Evolutionary conservation across 2,888 invertebrate species (phyloP).

Genomic region (Branchellion lobata): DNA sequence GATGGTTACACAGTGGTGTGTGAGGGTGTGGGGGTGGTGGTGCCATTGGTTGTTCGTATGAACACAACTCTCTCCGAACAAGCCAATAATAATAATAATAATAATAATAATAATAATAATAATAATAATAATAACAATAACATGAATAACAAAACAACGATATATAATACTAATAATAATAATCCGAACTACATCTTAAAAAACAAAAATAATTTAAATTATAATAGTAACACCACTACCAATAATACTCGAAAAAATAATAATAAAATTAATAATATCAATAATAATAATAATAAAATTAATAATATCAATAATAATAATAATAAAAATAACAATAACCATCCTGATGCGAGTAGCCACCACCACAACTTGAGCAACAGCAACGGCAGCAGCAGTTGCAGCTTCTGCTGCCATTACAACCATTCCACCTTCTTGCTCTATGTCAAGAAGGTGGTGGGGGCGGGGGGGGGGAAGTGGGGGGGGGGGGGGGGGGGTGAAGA

Average conservation of each 20-base stretch:
- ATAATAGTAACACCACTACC: too few relatives aligned
- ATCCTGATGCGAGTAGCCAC: not conserved
- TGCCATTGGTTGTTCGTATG: not conserved
- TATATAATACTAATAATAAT: too few relatives aligned
- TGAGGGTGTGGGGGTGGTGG: not conserved
- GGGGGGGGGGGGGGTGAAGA: not conserved
- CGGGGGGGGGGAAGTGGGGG: not conserved
- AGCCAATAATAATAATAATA: not conserved
- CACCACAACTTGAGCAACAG: not conserved
- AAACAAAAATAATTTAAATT: too few relatives aligned
- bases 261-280: too few relatives aligned
- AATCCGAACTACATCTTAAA: too few relatives aligned
- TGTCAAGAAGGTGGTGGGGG: not conserved
- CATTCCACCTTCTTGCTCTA: not conserved
- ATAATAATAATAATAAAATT: not conserved
- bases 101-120: too few relatives aligned
- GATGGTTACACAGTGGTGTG: not conserved
- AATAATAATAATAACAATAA: too few relatives aligned
- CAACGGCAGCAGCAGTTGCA: not conserved
- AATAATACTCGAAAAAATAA: not conserved
- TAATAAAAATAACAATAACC: not conserved
- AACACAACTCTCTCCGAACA: not conserved
- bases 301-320: too few relatives aligned
- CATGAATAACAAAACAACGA: too few relatives aligned
- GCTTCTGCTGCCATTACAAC: not conserved